Conservation (phyloP, 2,797 vertebrate species). For the Philypnodon macrostomus region DNA sequence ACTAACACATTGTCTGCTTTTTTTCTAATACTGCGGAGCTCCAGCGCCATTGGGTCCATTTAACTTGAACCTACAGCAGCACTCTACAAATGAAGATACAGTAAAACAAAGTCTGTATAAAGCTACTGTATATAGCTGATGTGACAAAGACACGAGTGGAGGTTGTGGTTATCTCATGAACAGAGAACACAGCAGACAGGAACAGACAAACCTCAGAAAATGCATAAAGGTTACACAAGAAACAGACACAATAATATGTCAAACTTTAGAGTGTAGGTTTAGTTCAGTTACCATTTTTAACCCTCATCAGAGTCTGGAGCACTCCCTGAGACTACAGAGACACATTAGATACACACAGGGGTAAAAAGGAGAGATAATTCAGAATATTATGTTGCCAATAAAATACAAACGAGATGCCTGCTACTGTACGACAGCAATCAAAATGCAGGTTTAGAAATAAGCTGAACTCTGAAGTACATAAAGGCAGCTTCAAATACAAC, state of each 20-base stretch:
- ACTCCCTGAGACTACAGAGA: conserved; percentile 19
- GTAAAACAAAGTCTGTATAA: background rate
- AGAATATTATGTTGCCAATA: no score
- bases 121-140: background rate
- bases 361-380: background rate
- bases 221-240: background rate
- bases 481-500: no score
- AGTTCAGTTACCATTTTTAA: conserved; percentile 31
- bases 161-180: conserved; percentile 3
- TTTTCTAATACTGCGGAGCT: background rate
- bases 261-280: background rate
- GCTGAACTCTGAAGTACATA: no score
- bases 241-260: background rate
- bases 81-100: background rate
- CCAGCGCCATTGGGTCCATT: no score
- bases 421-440: no score
- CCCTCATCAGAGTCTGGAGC: background rate
- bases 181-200: conserved; percentile 27
- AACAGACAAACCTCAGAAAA: conserved; percentile 39
- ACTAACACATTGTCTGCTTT: no score
- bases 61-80: background rate
- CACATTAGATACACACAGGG: background rate
- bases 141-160: background rate
- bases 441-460: no score
- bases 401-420: no score